Conservation (phyloP, 2,797 vertebrate genomes). For the Philypnodon macrostomus region DNA sequence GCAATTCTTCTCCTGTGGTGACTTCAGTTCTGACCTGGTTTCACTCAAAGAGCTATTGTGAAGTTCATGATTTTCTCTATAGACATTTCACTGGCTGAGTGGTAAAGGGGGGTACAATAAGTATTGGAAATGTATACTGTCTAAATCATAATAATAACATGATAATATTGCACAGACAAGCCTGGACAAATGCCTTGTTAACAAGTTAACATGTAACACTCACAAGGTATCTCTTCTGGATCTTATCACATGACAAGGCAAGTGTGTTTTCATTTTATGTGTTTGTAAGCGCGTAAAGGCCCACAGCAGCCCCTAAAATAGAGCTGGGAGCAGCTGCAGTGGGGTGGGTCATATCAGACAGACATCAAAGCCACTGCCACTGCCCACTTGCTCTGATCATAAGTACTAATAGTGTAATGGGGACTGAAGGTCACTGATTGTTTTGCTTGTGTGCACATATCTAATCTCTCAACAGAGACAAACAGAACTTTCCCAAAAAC, state of each 20-base stretch:
- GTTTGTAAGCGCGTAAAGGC: constrained; percentile 47
- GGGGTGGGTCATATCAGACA: constrained; percentile 70
- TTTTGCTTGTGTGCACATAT: constrained; percentile 46
- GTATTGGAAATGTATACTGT: no score
- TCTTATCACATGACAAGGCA: constrained; percentile 41
- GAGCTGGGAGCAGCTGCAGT: constrained; percentile 77
- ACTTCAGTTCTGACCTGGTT: constrained; percentile 67
- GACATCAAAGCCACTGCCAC: constrained; percentile 69
- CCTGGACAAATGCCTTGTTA: constrained; percentile 10
- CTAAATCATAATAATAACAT: not conserved
- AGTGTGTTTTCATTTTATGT: constrained; percentile 39
- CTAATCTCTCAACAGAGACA: constrained; percentile 15
- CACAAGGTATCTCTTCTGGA: constrained; percentile 27
- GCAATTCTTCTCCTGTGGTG: constrained; percentile 53
- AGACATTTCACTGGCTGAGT: constrained; percentile 31
- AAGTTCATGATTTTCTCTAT: constrained; percentile 20
- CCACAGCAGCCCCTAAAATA: constrained; percentile 75
- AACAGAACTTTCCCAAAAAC: constrained; percentile 57
- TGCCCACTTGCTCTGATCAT: constrained; percentile 67
- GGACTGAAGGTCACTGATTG: constrained; percentile 79
- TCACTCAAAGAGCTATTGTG: constrained; percentile 30
- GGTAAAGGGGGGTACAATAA: not conserved
- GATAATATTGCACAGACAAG: not conserved
- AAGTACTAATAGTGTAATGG: constrained; percentile 73
- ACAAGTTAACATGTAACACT: constrained; percentile 14